These are phyloP conservation scores for Globodera ellingtonae DNA, from an alignment of 1,140 invertebrate genomes.

Conservation along the genomic window DNA sequence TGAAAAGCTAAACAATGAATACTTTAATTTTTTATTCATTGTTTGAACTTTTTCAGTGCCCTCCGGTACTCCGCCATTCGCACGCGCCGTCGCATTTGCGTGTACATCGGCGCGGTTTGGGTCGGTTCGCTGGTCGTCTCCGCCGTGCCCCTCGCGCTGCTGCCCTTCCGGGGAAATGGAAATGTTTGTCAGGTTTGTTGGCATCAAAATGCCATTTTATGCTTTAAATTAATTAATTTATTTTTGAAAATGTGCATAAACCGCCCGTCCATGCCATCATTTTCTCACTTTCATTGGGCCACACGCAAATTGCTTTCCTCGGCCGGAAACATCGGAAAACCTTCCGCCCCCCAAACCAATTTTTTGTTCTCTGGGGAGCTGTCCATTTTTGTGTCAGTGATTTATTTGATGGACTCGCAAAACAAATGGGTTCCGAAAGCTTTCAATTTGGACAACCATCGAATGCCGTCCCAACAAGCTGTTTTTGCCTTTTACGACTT, in stretches of 20 bases:
- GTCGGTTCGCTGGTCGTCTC: slow-evolving; percentile 67
- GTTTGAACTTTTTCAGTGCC: slow-evolving; percentile 65
- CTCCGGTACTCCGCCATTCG: slow-evolving; percentile 82
- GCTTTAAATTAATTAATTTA: no score
- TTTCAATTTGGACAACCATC: slow-evolving; percentile 15
- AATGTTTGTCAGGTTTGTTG: slow-evolving; percentile 31
- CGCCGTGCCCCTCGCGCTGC: slow-evolving; percentile 66
- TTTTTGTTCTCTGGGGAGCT: not conserved
- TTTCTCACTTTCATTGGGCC: slow-evolving; percentile 5
- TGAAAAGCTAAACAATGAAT: slow-evolving; percentile 65
- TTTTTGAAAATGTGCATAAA: not conserved
- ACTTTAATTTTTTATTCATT: no score
- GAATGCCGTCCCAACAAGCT: not conserved
- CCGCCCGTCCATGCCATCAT: not conserved
- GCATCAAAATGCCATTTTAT: no score
- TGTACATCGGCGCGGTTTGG: slow-evolving; percentile 69
- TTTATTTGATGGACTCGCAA: slow-evolving; percentile 12
- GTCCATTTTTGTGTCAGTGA: slow-evolving; percentile 11
- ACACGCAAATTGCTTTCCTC: slow-evolving; percentile 16
- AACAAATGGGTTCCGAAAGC: slow-evolving; percentile 7
- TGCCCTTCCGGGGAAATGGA: slow-evolving; percentile 8
- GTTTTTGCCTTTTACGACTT: slow-evolving; percentile 16
- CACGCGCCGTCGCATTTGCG: slow-evolving; percentile 74
- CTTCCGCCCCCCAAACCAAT: not conserved
- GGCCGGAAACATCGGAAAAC: not conserved